phyloP scores from a whole-genome alignment of 1,140 invertebrate genomes.

The Grapholita molesta region DNA sequence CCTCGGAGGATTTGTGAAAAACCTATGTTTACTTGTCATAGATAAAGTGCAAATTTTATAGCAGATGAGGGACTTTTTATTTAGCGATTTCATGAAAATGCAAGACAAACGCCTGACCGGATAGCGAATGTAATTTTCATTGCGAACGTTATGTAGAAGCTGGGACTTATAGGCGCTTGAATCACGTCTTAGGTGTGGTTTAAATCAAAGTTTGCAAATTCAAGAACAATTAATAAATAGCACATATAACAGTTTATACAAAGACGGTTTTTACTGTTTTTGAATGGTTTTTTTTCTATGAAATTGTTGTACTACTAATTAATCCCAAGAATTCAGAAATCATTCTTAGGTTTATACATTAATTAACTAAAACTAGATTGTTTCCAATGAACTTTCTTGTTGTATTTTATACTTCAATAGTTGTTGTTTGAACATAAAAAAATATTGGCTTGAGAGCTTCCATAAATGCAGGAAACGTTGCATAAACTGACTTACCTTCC shows the following conservation, averaged over 20 bases:
- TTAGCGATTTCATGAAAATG: not conserved
- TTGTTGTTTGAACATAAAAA: not conserved
- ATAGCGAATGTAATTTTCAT: not conserved
- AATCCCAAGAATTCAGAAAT: too few relatives aligned
- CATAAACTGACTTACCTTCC: slow-evolving; percentile 1
- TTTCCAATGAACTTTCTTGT: too few relatives aligned
- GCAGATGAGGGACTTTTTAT: too few relatives aligned
- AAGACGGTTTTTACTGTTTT: too few relatives aligned
- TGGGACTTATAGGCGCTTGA: not conserved
- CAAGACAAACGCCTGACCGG: not conserved
- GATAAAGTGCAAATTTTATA: not conserved
- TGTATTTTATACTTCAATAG: too few relatives aligned
- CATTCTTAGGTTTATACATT: too few relatives aligned
- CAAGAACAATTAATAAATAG: too few relatives aligned
- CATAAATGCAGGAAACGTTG: not conserved
- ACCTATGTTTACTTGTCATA: not conserved
- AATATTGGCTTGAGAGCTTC: not conserved
- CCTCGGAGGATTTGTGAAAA: not conserved
- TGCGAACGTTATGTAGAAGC: not conserved
- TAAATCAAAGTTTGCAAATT: too few relatives aligned
- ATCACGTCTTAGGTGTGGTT: not conserved
- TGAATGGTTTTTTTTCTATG: too few relatives aligned
- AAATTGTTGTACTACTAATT: too few relatives aligned
- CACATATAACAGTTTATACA: too few relatives aligned
- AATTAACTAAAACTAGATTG: too few relatives aligned